Percentiles rank a stretch among this genome's conserved stretches.
Evolutionary conservation across 2,888 invertebrate genomes (phyloP).

Genomic region (Sturmia bella): DNA sequence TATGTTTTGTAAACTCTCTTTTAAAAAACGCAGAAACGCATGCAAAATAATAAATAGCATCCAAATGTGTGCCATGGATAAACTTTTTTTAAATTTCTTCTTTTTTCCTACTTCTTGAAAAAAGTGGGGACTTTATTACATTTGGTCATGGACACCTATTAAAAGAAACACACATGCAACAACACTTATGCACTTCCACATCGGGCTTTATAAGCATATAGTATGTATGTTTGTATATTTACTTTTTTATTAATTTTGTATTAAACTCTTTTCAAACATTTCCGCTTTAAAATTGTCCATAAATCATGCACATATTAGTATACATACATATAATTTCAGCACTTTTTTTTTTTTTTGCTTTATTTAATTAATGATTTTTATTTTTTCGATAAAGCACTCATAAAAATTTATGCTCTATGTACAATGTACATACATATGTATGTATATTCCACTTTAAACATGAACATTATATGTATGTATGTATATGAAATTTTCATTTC

Average conservation of each 20-base stretch:
- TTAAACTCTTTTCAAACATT: not conserved
- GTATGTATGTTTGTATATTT: not conserved
- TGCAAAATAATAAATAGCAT: constrained; percentile 69
- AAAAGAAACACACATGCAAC: constrained; percentile 51
- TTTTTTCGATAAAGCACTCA: constrained; percentile 11
- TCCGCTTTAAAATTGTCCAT: not conserved
- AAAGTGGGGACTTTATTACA: constrained; percentile 62
- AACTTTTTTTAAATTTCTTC: constrained; percentile 56
- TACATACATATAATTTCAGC: not conserved
- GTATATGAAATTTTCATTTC: constrained; percentile 70
- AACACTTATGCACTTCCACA: constrained; percentile 37
- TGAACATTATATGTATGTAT: constrained; percentile 39
- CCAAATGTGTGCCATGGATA: constrained; percentile 69
- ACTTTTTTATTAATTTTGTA: constrained; percentile 13
- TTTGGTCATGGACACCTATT: constrained; percentile 69
- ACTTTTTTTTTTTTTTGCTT: not conserved
- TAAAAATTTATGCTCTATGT: constrained; percentile 51
- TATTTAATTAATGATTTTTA: constrained; percentile 6
- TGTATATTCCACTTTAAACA: constrained; percentile 54
- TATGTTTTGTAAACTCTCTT: constrained; percentile 57
- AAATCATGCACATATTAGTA: not conserved
- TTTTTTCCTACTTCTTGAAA: constrained; percentile 57
- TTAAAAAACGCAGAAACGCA: constrained; percentile 65
- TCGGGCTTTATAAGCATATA: constrained; percentile 31
- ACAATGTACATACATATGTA: constrained; percentile 34